Evolutionary conservation across 53 echinoderm and acorn worm species (phyloP).

Genomic region (Crossaster papposus): DNA sequence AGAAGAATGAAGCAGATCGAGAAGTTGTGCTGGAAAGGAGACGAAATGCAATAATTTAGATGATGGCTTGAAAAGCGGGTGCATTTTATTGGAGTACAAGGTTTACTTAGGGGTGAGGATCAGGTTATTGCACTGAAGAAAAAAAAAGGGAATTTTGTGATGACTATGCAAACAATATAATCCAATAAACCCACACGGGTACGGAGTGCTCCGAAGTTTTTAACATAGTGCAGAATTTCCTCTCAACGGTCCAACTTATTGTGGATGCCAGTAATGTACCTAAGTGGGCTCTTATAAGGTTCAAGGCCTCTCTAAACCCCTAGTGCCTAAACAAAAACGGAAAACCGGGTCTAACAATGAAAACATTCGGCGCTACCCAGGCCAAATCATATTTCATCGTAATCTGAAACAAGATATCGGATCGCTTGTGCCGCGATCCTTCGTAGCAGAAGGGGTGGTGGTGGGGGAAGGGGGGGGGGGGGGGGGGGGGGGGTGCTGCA

Average conservation of each 20-base stretch:
- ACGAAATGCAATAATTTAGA: not conserved
- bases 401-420: constrained; percentile 49
- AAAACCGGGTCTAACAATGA: constrained; percentile 1
- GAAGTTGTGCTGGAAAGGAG: not conserved
- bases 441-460: constrained; percentile 5
- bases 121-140: not conserved
- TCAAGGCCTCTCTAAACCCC: constrained; percentile 37
- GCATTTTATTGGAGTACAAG: not conserved
- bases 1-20: not conserved
- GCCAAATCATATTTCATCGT: constrained; percentile 57
- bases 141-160: constrained; percentile 7
- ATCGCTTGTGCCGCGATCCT: constrained; percentile 35
- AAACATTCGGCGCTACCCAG: constrained; percentile 11
- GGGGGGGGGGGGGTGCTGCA: not conserved
- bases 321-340: not conserved
- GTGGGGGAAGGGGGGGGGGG: not conserved
- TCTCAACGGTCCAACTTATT: not conserved
- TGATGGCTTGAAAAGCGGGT: not conserved
- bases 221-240: not conserved
- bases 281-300: constrained; percentile 23
- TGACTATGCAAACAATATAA: constrained; percentile 26
- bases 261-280: not conserved
- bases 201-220: not conserved
- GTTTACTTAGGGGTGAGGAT: not conserved
- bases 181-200: not conserved